Base-by-base conservation (phyloP, 1,140 invertebrate genomes). In the Microvelia longipes region DNA sequence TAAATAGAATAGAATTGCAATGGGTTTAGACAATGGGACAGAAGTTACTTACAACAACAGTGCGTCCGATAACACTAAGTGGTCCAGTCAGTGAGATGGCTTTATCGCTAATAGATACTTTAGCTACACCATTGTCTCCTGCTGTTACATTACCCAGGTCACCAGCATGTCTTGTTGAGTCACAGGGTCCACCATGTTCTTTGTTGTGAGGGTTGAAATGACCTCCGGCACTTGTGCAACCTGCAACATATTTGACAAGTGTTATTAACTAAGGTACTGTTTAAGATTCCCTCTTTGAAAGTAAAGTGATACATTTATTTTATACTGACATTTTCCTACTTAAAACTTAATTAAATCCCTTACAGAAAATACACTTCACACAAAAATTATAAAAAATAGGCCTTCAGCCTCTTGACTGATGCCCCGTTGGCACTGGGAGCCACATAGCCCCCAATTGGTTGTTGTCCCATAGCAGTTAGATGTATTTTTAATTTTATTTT, bases 161-260 rank as follows among this genome's bases (percentile, higher is more conserved):
- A 26, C 96, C 96, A 73, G 90, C 86, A 79, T 98, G 96, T 67
- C 91, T 86, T 0, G 85, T 82, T 15, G 77, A 77, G 73, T 91
- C 86, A 28, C 77, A 77, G 11, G 94, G 95, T n/a, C 83, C 91
- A 11, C 93, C 96, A 79, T 98, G 96, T 0, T 88, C 88, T 75
- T 90, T 89, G 69, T 86, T 85, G 66, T 82, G 74, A 0, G 96
- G 96, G 81, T 99, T 99, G 81, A 94, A 99, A 81, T 99, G 97
- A 0, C 92, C 83, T 0, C 96, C 97, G 27, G 96, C 94, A 67
- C 92, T 95, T 1, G 88, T 93, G 79, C 97, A 99, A 0, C 96
- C 94, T 87, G 69, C 13, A 74, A 70, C 29, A 68, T n/a, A n/a
- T n/a, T n/a, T n/a, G n/a, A n/a, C 11, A 11, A 60, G 11, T 11